Conservation (phyloP, 2,113 vertebrate species). For the Puffinus mauretanicus region DNA sequence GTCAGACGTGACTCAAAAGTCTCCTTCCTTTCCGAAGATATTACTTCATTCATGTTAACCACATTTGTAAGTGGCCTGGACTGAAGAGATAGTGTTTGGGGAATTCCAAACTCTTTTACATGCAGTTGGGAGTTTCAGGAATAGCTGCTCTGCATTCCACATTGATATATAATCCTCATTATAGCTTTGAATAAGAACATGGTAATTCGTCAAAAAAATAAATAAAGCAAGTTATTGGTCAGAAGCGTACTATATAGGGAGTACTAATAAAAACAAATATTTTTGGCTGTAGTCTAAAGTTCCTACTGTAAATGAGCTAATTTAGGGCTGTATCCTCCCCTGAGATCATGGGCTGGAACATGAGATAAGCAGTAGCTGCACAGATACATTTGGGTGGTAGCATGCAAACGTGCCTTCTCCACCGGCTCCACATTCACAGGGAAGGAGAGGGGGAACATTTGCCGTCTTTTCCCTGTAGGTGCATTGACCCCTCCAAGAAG, state of each 20-base stretch:
- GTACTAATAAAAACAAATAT: slow-evolving; percentile 55
- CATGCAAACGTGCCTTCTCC: background rate
- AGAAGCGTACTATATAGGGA: slow-evolving; percentile 41
- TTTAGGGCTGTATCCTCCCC: slow-evolving; percentile 53
- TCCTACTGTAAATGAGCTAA: slow-evolving; percentile 67
- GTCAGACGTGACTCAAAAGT: slow-evolving; percentile 74
- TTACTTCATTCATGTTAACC: slow-evolving; percentile 71
- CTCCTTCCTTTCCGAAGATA: slow-evolving; percentile 67
- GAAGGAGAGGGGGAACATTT: background rate
- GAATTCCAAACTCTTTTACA: slow-evolving; percentile 68
- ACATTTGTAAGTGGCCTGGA: slow-evolving; percentile 69
- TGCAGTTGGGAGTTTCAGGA: slow-evolving; percentile 63
- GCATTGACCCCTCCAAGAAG: background rate
- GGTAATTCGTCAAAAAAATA: slow-evolving; percentile 54
- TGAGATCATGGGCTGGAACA: slow-evolving; percentile 26
- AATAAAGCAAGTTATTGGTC: slow-evolving; percentile 58
- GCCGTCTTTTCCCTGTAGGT: background rate
- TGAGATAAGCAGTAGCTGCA: slow-evolving; percentile 58
- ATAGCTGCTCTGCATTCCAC: slow-evolving; percentile 70
- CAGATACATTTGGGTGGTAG: slow-evolving; percentile 47
- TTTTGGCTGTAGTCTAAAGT: slow-evolving; percentile 62
- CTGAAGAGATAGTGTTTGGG: slow-evolving; percentile 65
- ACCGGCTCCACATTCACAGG: background rate
- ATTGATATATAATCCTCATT: slow-evolving; percentile 65
- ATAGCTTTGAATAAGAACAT: slow-evolving; percentile 64